Evolutionary conservation across 2,113 vertebrate genomes (phyloP), one percentile per base, ranked within the genome.

Genomic region (Panurus biarmicus): DNA sequence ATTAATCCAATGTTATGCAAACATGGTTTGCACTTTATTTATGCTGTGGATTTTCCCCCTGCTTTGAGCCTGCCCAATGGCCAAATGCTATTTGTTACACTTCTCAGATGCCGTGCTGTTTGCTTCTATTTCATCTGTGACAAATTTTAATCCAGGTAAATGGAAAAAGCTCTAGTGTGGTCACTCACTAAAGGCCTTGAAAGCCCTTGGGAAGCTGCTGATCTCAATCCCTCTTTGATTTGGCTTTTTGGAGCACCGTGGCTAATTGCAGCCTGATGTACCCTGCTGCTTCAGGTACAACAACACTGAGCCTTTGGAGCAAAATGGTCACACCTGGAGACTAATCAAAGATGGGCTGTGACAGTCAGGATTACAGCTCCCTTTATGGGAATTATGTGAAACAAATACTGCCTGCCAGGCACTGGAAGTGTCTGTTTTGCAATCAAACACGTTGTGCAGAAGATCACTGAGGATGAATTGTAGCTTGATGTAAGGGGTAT

Each of bases 91-190:
- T 94, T 95, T n/a, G 54, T 89, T 87, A 78, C 18, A 93, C 72
- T 80, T 85, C 87, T 92, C 87, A 60, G 64, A 94, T 79, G 69
- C 33, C 36, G 15, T 22, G 90, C 80, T 80, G 69, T 91, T 78
- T 75, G 75, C 45, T 91, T 85, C 54, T 69, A n/a, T 90, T 64
- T 94, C 66, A 50, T 77, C 91, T 78, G 92, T 90, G 96, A 96
- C 91, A 69, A 91, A 76, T 94, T 93, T 85, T 93, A 97, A 96
- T 93, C 76, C 88, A 93, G 88, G 92, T 96, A 96, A 96, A 97
- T 94, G 90, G 92, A 95, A 96, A 96, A 97, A 93, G 83, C 90
- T 89, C 62, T 45, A 29, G 86, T 15, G 86, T 42, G 69, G 92
- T 69, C 90, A 82, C 57, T 93, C 79, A 21, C n/a, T 87, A 92